Conservation (phyloP, 2,888 invertebrate genomes). For the Tenodera sinensis region DNA sequence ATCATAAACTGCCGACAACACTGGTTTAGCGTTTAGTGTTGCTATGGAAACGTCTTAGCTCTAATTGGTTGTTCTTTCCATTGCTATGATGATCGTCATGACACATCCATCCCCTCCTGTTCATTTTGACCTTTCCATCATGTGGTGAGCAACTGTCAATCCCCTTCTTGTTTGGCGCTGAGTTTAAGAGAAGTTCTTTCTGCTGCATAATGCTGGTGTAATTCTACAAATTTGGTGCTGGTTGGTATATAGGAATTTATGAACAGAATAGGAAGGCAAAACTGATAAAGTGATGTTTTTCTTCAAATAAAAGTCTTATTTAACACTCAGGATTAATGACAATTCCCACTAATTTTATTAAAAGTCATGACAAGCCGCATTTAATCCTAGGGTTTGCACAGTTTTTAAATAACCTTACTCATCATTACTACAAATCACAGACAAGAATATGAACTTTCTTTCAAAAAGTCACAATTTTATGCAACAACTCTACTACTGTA, state of each 20-base stretch:
- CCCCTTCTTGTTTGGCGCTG: too few species aligned
- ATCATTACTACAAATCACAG: not conserved
- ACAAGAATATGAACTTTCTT: not conserved
- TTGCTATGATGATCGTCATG: too few species aligned
- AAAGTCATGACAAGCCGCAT: not conserved
- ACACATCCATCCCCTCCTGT: too few species aligned
- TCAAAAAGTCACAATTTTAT: not conserved
- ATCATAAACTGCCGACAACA: too few species aligned
- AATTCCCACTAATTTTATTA: not conserved
- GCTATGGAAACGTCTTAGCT: too few species aligned
- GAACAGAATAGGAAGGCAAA: not conserved
- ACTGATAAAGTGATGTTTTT: not conserved
- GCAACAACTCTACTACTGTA: not conserved
- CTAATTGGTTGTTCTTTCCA: too few species aligned
- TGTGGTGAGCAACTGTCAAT: too few species aligned
- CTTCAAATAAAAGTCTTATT: not conserved
- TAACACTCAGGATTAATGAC: not conserved
- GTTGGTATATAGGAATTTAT: not conserved
- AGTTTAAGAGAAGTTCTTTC: too few species aligned
- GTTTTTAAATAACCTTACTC: not conserved
- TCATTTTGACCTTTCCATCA: too few species aligned
- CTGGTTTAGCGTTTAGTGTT: too few species aligned
- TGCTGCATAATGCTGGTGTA: not conserved
- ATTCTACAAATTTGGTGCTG: not conserved
- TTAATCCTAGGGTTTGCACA: not conserved